These are phyloP conservation scores for Andrena bucephala DNA, from an alignment of 2,888 invertebrate species.

Conservation along the genomic window DNA sequence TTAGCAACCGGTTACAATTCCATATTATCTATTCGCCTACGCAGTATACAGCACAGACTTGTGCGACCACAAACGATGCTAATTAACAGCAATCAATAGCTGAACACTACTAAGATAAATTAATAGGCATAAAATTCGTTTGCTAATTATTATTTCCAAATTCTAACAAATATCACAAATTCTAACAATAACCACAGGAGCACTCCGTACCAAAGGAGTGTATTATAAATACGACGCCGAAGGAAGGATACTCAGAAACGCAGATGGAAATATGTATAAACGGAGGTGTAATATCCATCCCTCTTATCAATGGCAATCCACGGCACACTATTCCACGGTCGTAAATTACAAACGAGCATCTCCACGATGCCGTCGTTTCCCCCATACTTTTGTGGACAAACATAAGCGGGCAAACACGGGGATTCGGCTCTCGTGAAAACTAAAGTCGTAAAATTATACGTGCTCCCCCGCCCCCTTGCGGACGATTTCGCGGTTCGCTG, in stretches of 20 bases:
- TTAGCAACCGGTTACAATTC: not conserved
- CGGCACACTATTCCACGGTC: constrained; percentile 4
- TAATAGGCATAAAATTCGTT: not conserved
- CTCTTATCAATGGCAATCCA: not conserved
- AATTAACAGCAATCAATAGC: not conserved
- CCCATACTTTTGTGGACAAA: constrained; percentile 6
- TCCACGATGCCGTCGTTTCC: not conserved
- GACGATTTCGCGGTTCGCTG: constrained; percentile 53
- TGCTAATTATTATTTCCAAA: constrained; percentile 1
- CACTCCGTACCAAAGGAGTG: not conserved
- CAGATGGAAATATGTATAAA: not conserved
- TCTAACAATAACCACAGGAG: not conserved
- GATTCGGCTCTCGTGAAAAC: constrained; percentile 38
- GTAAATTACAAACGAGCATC: constrained; percentile 22
- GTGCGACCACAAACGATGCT: not conserved
- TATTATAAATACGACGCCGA: not conserved
- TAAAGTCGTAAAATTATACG: constrained; percentile 63
- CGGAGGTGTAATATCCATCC: not conserved
- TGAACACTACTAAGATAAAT: constrained; percentile 2
- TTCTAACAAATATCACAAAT: not conserved
- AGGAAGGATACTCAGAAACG: not conserved
- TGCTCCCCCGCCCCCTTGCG: not conserved
- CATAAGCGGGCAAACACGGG: constrained; percentile 20
- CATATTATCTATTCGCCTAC: not conserved
- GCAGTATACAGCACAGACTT: not conserved